These are phyloP conservation scores for Drosophila nr. medialis DNA, from an alignment of 2,888 invertebrate genomes.

Conservation along the genomic window DNA sequence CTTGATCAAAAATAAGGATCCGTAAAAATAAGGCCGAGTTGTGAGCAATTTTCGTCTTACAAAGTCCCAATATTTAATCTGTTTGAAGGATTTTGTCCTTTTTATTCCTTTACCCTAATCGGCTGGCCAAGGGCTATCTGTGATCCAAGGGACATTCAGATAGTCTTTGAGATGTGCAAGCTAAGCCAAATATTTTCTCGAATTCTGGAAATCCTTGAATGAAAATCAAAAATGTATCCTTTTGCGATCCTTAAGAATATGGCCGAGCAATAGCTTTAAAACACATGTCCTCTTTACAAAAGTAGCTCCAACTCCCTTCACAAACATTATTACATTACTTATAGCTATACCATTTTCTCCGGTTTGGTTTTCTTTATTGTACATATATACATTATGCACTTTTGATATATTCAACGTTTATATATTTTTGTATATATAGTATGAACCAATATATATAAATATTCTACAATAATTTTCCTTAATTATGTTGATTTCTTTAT, in stretches of 20 bases:
- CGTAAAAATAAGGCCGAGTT: no score
- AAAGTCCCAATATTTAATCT: no score
- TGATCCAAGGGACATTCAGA: not conserved
- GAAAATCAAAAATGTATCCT: not conserved
- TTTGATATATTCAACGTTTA: conserved; percentile 23
- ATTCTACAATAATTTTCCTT: conserved; percentile 29
- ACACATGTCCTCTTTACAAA: conserved; percentile 12
- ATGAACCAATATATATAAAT: conserved; percentile 16
- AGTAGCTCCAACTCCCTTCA: conserved; percentile 24
- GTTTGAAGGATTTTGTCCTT: no score
- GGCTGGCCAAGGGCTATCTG: not conserved
- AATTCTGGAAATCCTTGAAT: not conserved
- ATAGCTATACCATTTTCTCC: conserved; percentile 27
- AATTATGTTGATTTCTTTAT: conserved; percentile 10
- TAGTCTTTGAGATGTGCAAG: not conserved
- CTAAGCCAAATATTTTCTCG: not conserved
- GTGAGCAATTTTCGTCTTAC: no score
- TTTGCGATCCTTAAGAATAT: not conserved
- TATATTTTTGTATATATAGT: conserved; percentile 11
- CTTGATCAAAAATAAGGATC: no score
- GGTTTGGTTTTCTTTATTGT: conserved; percentile 3
- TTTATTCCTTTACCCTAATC: no score
- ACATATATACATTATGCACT: conserved; percentile 29
- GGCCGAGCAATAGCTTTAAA: not conserved
- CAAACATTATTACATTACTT: conserved; percentile 34